Percentiles rank a stretch among this genome's conserved stretches.
Evolutionary conservation across 2,888 invertebrate genomes (phyloP).

Genomic region (Parasteatoda lunata): DNA sequence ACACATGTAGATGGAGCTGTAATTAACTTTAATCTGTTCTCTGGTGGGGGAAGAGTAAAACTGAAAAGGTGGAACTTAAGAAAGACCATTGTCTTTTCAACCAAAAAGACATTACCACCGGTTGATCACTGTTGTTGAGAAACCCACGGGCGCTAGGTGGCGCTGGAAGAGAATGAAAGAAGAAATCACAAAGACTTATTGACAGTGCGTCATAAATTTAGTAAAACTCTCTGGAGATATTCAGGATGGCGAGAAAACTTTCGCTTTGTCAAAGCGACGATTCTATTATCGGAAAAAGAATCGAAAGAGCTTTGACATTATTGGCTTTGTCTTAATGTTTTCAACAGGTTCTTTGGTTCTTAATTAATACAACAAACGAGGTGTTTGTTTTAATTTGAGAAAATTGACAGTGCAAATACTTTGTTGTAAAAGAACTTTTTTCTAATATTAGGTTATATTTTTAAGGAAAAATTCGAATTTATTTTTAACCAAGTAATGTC

Average conservation of each 20-base stretch:
- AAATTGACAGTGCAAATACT: too few relatives aligned
- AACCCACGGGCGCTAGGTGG: slow-evolving; percentile 55
- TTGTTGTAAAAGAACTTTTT: too few relatives aligned
- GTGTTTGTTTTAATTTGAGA: too few relatives aligned
- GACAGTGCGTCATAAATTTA: slow-evolving; percentile 66
- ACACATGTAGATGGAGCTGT: slow-evolving; percentile 66
- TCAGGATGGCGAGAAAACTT: slow-evolving; percentile 25
- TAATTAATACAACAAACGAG: neutral
- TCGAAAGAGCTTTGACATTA: slow-evolving; percentile 52
- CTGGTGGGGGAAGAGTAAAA: slow-evolving; percentile 33
- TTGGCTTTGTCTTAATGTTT: slow-evolving; percentile 61
- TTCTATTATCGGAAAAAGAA: slow-evolving; percentile 60
- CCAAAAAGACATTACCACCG: slow-evolving; percentile 65
- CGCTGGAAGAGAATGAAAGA: slow-evolving; percentile 18
- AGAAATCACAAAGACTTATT: slow-evolving; percentile 60
- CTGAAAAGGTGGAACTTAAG: slow-evolving; percentile 63
- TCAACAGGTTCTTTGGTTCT: slow-evolving; percentile 38
- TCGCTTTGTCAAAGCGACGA: slow-evolving; percentile 30
- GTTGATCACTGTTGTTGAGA: slow-evolving; percentile 59
- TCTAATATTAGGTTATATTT: too few relatives aligned
- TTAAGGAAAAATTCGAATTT: too few relatives aligned
- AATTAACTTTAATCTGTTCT: slow-evolving; percentile 68
- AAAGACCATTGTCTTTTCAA: slow-evolving; percentile 58
- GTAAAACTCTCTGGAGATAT: slow-evolving; percentile 54
- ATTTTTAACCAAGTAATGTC: too few relatives aligned